These are phyloP conservation scores for Drosophila takahashii DNA, from an alignment of 1,140 invertebrate genomes.

Conservation along the genomic window DNA sequence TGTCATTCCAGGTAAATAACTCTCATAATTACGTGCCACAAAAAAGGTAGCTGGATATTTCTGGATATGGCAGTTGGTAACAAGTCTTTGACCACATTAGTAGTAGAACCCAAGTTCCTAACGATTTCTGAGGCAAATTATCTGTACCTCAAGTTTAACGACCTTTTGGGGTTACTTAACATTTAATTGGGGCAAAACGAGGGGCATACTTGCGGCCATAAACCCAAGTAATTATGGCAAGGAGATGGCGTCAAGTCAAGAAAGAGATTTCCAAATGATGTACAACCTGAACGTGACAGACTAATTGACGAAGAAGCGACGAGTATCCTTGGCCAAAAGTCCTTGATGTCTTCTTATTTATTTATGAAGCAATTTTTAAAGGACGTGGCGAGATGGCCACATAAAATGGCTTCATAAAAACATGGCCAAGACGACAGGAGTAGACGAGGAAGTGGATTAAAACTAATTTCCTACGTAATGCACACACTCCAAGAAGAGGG, in stretches of 20 bases:
- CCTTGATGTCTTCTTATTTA: conserved; percentile 64
- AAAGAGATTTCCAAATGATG: conserved; percentile 67
- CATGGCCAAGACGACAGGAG: conserved; percentile 24
- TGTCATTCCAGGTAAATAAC: conserved; percentile 63
- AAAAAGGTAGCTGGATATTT: conserved; percentile 24
- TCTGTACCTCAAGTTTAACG: conserved; percentile 48
- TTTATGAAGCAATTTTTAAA: conserved; percentile 74
- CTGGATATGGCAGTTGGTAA: conserved; percentile 24
- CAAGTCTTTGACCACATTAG: conserved; percentile 17
- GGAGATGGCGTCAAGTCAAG: conserved; percentile 9
- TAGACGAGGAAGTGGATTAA: conserved; percentile 69
- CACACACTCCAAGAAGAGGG: conserved; percentile 18
- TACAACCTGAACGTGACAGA: conserved; percentile 54
- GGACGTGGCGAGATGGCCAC: conserved; percentile 5
- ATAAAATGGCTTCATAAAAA: conserved; percentile 47
- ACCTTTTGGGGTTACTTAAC: conserved; percentile 47
- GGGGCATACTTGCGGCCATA: conserved; percentile 41
- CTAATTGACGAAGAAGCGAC: conserved; percentile 42
- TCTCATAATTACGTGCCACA: conserved; percentile 29
- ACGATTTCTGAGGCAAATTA: conserved; percentile 32
- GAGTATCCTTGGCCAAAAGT: conserved; percentile 32
- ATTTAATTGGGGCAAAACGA: conserved; percentile 39
- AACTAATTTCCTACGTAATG: conserved; percentile 78
- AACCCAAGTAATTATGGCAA: conserved; percentile 54
- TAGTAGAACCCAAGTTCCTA: conserved; percentile 25